These are phyloP conservation scores for Drosophila nikananu DNA, from an alignment of 1,140 invertebrate genomes.

Conservation along the genomic window DNA sequence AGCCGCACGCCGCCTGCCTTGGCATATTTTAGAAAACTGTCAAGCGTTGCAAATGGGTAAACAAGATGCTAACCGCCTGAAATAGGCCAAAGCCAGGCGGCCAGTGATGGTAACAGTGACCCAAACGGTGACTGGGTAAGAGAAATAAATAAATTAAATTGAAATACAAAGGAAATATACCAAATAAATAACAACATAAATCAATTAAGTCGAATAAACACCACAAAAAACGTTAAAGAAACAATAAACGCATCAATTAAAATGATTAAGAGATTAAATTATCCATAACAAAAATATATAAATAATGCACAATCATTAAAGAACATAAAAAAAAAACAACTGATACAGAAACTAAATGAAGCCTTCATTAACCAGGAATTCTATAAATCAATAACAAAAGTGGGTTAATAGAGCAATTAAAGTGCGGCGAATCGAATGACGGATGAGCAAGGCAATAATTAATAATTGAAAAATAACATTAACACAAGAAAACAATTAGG, in stretches of 20 bases:
- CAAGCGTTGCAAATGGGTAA: constrained; percentile 59
- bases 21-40: constrained; percentile 60
- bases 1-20: constrained; percentile 33
- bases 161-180: background rate
- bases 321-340: too few species aligned
- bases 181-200: background rate
- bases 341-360: background rate
- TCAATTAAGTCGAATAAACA: background rate
- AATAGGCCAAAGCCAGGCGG: constrained; percentile 28
- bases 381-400: background rate
- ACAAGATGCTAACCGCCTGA: constrained; percentile 46
- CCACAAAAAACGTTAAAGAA: background rate
- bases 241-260: background rate
- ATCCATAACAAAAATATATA: background rate
- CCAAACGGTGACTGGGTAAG: background rate
- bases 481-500: background rate
- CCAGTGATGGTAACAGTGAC: constrained; percentile 21
- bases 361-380: background rate
- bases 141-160: background rate
- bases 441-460: background rate
- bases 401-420: constrained; percentile 7
- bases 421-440: background rate
- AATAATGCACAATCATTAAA: background rate
- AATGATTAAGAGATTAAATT: background rate
- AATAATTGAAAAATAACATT: background rate